Conservation (phyloP, 1,140 invertebrate species). For the Drosophila miranda region DNA sequence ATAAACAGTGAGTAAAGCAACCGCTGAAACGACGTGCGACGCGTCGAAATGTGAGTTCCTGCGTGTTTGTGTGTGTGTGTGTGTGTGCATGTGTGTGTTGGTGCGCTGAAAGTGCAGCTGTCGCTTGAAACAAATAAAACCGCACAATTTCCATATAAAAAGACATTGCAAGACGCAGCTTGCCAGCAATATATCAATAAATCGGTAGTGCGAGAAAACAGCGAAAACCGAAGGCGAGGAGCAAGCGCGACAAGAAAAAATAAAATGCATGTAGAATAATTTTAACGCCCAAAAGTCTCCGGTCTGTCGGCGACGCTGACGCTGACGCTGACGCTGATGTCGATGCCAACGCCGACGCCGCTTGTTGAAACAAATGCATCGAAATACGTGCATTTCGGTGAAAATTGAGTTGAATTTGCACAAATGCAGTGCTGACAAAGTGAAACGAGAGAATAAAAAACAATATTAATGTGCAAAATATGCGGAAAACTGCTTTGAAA, state of each 20-base stretch:
- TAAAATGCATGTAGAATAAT: slow-evolving; percentile 54
- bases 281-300: slow-evolving; percentile 71
- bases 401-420: slow-evolving; percentile 49
- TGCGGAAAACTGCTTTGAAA: slow-evolving; percentile 60
- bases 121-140: slow-evolving; percentile 65
- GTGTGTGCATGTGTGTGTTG: too few relatives aligned
- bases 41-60: slow-evolving; percentile 26
- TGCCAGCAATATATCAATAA: neutral
- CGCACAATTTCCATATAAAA: slow-evolving; percentile 20
- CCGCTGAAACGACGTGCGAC: slow-evolving; percentile 20
- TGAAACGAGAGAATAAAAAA: slow-evolving; percentile 67
- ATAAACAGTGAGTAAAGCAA: too few relatives aligned
- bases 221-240: neutral
- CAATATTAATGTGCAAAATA: slow-evolving; percentile 57
- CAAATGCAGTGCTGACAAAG: slow-evolving; percentile 60
- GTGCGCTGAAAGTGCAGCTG: slow-evolving; percentile 63
- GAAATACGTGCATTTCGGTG: slow-evolving; percentile 35
- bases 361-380: slow-evolving; percentile 56
- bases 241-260: slow-evolving; percentile 1
- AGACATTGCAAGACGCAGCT: slow-evolving; percentile 22
- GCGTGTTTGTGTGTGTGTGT: slow-evolving; percentile 10
- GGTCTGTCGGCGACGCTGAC: slow-evolving; percentile 53
- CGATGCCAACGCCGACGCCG: slow-evolving; percentile 21
- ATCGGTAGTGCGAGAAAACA: slow-evolving; percentile 17
- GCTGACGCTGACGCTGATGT: slow-evolving; percentile 20